Evolutionary conservation across 2,888 invertebrate genomes (phyloP).

Genomic region (Seira sanloemensis): DNA sequence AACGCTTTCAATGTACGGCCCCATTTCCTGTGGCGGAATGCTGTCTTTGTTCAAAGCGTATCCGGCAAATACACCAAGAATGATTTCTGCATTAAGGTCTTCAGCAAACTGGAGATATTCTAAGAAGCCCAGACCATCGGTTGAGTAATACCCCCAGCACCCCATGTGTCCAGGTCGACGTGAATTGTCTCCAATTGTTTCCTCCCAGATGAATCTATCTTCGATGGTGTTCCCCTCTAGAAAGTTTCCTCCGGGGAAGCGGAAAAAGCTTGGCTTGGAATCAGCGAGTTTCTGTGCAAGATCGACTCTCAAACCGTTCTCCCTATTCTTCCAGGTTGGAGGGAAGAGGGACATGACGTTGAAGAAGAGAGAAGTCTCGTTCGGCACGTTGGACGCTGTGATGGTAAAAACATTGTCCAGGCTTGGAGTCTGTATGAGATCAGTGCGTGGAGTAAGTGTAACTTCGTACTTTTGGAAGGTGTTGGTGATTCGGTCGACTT

Average conservation of each 20-base stretch:
- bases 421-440: constrained; percentile 36
- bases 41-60: constrained; percentile 35
- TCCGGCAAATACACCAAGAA: constrained; percentile 41
- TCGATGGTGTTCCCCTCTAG: constrained; percentile 44
- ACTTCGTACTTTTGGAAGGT: constrained; percentile 38
- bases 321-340: constrained; percentile 35
- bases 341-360: constrained; percentile 47
- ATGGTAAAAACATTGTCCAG: constrained; percentile 42
- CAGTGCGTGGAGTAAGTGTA: constrained; percentile 7
- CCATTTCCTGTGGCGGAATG: constrained; percentile 47
- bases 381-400: constrained; percentile 4
- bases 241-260: constrained; percentile 50
- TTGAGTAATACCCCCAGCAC: constrained; percentile 42
- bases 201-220: constrained; percentile 49
- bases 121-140: constrained; percentile 40
- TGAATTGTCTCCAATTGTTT: constrained; percentile 43
- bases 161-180: constrained; percentile 47
- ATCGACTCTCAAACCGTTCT: constrained; percentile 43
- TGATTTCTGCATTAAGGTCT: constrained; percentile 43
- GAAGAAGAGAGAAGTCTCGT: constrained; percentile 35
- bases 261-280: constrained; percentile 45
- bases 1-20: constrained; percentile 44
- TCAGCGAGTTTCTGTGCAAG: constrained; percentile 38
- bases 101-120: constrained; percentile 45
- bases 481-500: constrained; percentile 29